A percentile compares a stretch with the other conserved stretches of the same genome.
These are phyloP conservation scores for Astreopora myriophthalma DNA, from an alignment of 64 coral and sea anemone species.

Conservation along the genomic window DNA sequence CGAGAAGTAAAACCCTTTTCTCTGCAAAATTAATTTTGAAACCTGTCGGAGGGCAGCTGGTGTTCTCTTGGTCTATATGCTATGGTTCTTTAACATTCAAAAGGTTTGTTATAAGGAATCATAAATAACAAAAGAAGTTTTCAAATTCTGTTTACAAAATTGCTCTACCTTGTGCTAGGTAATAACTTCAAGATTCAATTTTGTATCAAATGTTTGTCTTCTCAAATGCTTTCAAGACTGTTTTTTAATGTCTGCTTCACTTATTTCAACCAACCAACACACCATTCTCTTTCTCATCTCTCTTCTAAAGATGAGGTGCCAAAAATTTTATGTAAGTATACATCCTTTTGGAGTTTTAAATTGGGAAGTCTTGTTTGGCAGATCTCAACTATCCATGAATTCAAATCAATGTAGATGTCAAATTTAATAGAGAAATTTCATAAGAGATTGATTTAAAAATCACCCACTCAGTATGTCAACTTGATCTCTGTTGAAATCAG, in stretches of 20 bases:
- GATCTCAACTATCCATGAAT: not conserved
- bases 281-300: not conserved
- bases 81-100: too few relatives aligned
- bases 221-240: not conserved
- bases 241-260: not conserved
- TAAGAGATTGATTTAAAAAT: not conserved
- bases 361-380: not conserved
- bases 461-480: not conserved
- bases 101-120: too few relatives aligned
- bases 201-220: not conserved
- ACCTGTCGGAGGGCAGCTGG: too few relatives aligned
- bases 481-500: too few relatives aligned
- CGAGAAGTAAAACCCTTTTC: too few relatives aligned
- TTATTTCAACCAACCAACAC: not conserved
- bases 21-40: too few relatives aligned
- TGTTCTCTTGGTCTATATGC: too few relatives aligned
- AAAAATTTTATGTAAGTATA: not conserved
- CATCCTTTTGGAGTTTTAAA: slow-evolving; percentile 21
- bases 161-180: too few relatives aligned
- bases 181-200: not conserved
- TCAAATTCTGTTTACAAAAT: too few relatives aligned
- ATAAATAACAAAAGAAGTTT: not conserved
- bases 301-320: slow-evolving; percentile 2
- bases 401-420: not conserved
- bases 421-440: not conserved